phyloP scores from a whole-genome alignment of 64 coral and sea anemone genomes.

The Porites australiensis region DNA sequence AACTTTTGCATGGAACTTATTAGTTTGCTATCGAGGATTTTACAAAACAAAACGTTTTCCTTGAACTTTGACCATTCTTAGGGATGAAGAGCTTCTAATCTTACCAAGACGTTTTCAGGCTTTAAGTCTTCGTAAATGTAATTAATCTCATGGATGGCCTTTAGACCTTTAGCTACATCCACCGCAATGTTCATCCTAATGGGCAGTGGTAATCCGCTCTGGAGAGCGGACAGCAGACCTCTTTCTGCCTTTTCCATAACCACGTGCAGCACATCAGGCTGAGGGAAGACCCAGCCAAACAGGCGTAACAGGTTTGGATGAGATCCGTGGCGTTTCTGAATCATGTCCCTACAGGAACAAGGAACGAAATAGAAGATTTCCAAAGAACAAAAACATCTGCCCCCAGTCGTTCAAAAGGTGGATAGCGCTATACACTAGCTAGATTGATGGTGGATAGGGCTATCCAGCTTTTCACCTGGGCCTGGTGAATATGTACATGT shows the following conservation, averaged over 20 bases:
- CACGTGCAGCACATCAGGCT: conserved; percentile 10
- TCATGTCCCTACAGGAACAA: conserved; percentile 32
- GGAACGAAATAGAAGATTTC: neutral
- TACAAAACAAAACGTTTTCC: too few species aligned
- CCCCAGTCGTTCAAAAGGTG: too few species aligned
- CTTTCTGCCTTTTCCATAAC: conserved; percentile 60
- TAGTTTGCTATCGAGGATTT: too few species aligned
- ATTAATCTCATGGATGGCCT: conserved; percentile 44
- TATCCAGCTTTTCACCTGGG: too few species aligned
- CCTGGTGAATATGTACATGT: too few species aligned
- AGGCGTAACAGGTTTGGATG: conserved; percentile 50
- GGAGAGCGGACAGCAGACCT: conserved; percentile 6
- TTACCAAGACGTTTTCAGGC: conserved; percentile 69
- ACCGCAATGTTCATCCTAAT: conserved; percentile 46
- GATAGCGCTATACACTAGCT: too few species aligned
- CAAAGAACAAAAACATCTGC: too few species aligned
- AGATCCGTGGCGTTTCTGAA: conserved; percentile 1
- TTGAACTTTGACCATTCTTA: too few species aligned
- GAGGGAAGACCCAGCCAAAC: conserved; percentile 56
- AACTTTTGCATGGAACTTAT: too few species aligned
- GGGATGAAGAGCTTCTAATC: neutral
- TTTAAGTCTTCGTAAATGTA: conserved; percentile 64
- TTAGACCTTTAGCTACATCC: conserved; percentile 65
- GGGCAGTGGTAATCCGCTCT: conserved; percentile 23
- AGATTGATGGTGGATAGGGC: too few species aligned